Base-by-base conservation (phyloP, 53 echinoderm and acorn worm species). In the Astropecten irregularis region DNA sequence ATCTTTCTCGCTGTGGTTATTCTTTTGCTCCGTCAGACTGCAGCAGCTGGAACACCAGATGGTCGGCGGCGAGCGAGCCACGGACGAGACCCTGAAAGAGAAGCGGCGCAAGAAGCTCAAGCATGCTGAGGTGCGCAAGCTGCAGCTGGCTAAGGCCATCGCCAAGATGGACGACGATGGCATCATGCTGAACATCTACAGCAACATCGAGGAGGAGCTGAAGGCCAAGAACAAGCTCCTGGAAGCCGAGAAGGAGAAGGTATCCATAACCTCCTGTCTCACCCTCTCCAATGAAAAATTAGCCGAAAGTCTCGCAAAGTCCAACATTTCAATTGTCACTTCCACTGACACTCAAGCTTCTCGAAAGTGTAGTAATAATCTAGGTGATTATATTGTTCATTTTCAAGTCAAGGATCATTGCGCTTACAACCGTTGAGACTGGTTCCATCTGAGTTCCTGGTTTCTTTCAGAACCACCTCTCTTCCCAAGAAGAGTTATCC, bases 91-190 rank as follows among this genome's bases (percentile, higher is more conserved):
- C 14, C 92, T 97, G 40, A 97, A 97, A 81, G 94, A 97, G 69
- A 97, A 97, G 76, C 87, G 97, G 9, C 76, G 97, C 16, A 89
- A 89, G 85, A 97, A 97, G 82, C 71, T 97, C 68, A 97, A 97
- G 70, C 97, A 97, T 54, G 94, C 97, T 6, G 97, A 97, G 76
- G 87, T 97, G 83, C 86, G 97, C 9, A 97, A 97, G 83, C 94
- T 97, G 29, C 86, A 91, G 73, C 88, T 97, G 46, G 97, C 97
- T 38, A 97, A 97, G 69, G 97, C 97, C 77, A 97, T 97, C 49
- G 94, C 97, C 35, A 97, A 97, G 88, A 94, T 97, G 97, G 97
- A 97, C 60, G 97, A 97, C 69, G 97, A 97, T 42, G 97, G 97
- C 34, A 97, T 97, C 83, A 94, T 96, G 97, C 67, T 97, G 20